A percentile compares a stretch with the other conserved stretches of the same genome.
These are phyloP conservation scores for Alligator mississippiensis DNA, from an alignment of 2,113 vertebrate species.

Conservation along the genomic window DNA sequence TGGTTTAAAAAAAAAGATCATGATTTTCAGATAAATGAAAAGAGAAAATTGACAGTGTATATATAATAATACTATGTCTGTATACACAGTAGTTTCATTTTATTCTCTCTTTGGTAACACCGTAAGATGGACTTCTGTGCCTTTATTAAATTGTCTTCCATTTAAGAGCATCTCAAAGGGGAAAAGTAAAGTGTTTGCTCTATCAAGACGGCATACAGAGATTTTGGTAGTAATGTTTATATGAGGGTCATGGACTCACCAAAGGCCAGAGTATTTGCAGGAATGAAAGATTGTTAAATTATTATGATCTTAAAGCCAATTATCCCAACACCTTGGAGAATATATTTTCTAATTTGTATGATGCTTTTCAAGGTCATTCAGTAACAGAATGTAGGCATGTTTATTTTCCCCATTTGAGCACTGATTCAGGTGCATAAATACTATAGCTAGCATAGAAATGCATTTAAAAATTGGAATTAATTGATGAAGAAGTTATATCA, in stretches of 20 bases:
- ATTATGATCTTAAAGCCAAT: constrained; percentile 62
- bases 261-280: constrained; percentile 44
- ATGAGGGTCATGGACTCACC: constrained; percentile 43
- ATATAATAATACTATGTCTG: neutral
- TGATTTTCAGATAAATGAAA: neutral
- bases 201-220: neutral
- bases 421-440: constrained; percentile 25
- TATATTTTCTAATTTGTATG: constrained; percentile 61
- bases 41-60: neutral
- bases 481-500: constrained; percentile 56
- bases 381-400: constrained; percentile 54
- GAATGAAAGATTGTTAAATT: constrained; percentile 49
- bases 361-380: constrained; percentile 51
- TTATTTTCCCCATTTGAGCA: constrained; percentile 46
- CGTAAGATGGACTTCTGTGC: neutral
- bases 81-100: neutral
- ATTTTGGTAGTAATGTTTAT: neutral
- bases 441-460: constrained; percentile 42
- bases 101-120: constrained; percentile 1
- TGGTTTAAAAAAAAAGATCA: neutral
- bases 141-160: constrained; percentile 3
- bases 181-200: neutral
- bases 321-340: constrained; percentile 38
- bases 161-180: constrained; percentile 14
- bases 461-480: constrained; percentile 48